A percentile compares a stretch with the other conserved stretches of the same genome.
Evolutionary conservation across 2,113 vertebrate species (phyloP).

Genomic region (Heliornis fulica): DNA sequence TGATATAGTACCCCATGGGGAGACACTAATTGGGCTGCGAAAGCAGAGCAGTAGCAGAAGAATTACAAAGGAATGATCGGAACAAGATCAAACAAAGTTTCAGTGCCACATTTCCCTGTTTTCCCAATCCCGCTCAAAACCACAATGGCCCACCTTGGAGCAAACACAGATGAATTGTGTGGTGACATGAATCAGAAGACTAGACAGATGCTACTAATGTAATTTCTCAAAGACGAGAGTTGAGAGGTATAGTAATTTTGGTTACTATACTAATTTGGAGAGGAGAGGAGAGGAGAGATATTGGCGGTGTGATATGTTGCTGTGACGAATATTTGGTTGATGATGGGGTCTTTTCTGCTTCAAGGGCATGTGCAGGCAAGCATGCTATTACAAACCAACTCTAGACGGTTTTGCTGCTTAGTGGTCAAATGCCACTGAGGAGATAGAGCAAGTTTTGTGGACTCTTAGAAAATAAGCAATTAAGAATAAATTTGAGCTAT

Average conservation of each 20-base stretch:
- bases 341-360: not conserved
- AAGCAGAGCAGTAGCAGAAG: not conserved
- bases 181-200: not conserved
- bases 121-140: not conserved
- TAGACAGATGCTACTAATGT: not conserved
- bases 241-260: not conserved
- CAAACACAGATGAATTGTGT: not conserved
- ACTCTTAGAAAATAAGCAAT: not conserved
- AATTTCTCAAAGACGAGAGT: not conserved
- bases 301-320: not conserved
- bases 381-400: not conserved
- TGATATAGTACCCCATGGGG: not conserved
- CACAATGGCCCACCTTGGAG: not conserved
- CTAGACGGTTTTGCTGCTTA: not conserved
- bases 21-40: not conserved
- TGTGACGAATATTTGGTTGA: not conserved
- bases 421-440: not conserved
- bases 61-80: not conserved
- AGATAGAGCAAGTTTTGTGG: not conserved
- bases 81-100: not conserved
- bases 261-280: too few species aligned
- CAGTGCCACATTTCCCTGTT: not conserved
- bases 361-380: not conserved
- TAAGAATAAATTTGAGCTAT: not conserved
- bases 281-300: too few species aligned